A percentile compares a stretch with the other conserved stretches of the same genome.
Evolutionary conservation across 1,140 invertebrate genomes (phyloP).

Genomic region (Anoplolepis gracilipes): DNA sequence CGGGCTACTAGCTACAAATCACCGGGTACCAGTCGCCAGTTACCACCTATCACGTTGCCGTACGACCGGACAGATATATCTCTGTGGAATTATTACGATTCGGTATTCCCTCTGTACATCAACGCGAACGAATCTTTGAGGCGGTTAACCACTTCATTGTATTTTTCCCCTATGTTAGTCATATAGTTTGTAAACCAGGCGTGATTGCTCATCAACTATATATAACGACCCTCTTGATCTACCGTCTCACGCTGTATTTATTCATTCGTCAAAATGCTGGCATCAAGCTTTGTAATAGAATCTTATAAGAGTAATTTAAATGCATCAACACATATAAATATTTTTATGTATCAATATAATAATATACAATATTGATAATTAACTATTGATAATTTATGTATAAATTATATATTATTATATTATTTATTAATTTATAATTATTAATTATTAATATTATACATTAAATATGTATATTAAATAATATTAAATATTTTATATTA

Average conservation of each 20-base stretch:
- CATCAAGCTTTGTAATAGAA: neutral
- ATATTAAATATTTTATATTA: too few species aligned
- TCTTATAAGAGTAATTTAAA: constrained; percentile 4
- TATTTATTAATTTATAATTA: too few species aligned
- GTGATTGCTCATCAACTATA: constrained; percentile 62
- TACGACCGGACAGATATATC: neutral
- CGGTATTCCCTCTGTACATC: constrained; percentile 21
- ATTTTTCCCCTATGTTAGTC: constrained; percentile 3
- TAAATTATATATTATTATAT: too few species aligned
- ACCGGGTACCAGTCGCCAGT: constrained; percentile 79
- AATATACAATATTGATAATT: too few species aligned
- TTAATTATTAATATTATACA: too few species aligned
- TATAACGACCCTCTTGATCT: constrained; percentile 58
- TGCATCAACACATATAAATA: too few species aligned
- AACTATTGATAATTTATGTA: too few species aligned
- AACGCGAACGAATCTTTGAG: constrained; percentile 23
- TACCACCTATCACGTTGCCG: constrained; percentile 71
- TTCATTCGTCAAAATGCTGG: constrained; percentile 15
- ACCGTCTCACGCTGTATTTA: constrained; percentile 44
- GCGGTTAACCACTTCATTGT: constrained; percentile 55
- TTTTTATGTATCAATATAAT: too few species aligned
- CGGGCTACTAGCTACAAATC: constrained; percentile 79
- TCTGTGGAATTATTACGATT: constrained; percentile 65
- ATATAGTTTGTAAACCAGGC: constrained; percentile 70
- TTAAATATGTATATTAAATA: too few species aligned